Evolutionary conservation across 2,797 vertebrate species (phyloP), one percentile per base, ranked within the genome.

Genomic region (Luscinia luscinia): DNA sequence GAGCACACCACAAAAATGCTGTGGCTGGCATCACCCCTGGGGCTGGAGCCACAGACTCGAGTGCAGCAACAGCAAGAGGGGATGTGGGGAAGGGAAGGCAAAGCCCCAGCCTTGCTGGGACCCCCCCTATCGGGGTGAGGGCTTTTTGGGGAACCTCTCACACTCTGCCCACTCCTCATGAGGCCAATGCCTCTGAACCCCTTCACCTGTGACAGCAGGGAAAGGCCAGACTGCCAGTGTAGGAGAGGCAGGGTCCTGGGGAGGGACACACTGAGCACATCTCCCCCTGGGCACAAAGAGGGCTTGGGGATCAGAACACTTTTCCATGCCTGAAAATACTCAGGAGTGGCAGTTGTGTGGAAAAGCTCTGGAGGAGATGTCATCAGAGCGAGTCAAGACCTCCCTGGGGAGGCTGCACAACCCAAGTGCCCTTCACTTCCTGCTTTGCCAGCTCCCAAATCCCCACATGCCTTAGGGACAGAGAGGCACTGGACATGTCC

Each of bases 71-170:
- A 95, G 70, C 83, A 78, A 76, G 75, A 0, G 20, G 87, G 54
- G 46, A 2, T 70, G 69, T 84, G 64, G 45, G 49, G 41, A 43
- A 83, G 93, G 81, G 92, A 94, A 96, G 63, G n/a, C 46, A 61
- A n/a, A 76, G 75, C 80, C 84, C 77, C 77, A 72, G 94, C 91
- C 87, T 59, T 70, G 72, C 86, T 85, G 85, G 94, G 27, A 46
- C 5, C 1, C 24, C 7, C 9, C 7, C 10, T 14, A 4, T 2
- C 11, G 23, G 43, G 16, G 15, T 17, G 19, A 49, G 38, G 36
- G 27, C 6, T 45, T 68, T 68, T 19, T 20, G 51, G 54, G 54
- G 57, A 80, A 21, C 13, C 11, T 8, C 36, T 73, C 3, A 2
- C 40, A 5, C 45, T 36, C 76, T 2, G 11, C n/a, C 6, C 51